A percentile compares a stretch with the other conserved stretches of the same genome.
phyloP scores from a whole-genome alignment of 2,797 vertebrate genomes.

The Smutsia temminckii region DNA sequence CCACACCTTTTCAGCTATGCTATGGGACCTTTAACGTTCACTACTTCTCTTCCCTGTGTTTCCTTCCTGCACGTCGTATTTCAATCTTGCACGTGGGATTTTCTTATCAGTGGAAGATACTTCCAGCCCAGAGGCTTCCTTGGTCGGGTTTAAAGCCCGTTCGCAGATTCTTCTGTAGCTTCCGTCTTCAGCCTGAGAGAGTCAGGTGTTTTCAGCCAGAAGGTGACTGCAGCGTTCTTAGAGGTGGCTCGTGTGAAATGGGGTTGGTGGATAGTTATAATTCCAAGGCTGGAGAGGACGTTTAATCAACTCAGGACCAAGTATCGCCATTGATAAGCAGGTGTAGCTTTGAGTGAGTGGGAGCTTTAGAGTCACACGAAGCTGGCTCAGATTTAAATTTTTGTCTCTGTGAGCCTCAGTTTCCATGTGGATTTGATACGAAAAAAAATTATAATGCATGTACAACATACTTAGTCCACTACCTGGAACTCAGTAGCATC shows the following conservation, averaged over 20 bases:
- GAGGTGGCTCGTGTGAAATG: neutral
- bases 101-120: neutral
- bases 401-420: neutral
- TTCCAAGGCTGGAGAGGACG: neutral
- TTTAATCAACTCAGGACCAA: neutral
- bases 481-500: neutral
- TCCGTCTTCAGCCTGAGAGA: neutral
- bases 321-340: neutral
- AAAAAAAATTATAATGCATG: neutral
- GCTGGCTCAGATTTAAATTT: neutral
- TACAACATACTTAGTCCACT: neutral
- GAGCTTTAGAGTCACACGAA: neutral
- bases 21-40: neutral
- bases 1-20: neutral
- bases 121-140: neutral
- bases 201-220: neutral
- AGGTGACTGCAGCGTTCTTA: neutral
- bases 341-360: neutral
- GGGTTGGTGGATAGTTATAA: neutral
- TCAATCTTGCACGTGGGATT: neutral
- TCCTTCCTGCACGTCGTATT: neutral
- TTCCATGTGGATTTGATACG: neutral
- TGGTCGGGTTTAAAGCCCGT: neutral
- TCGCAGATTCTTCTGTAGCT: neutral
- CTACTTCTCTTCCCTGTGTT: neutral